Percentiles rank a stretch among this genome's conserved stretches.
These are phyloP conservation scores for Sesia apiformis DNA, from an alignment of 2,888 invertebrate species.

Conservation along the genomic window DNA sequence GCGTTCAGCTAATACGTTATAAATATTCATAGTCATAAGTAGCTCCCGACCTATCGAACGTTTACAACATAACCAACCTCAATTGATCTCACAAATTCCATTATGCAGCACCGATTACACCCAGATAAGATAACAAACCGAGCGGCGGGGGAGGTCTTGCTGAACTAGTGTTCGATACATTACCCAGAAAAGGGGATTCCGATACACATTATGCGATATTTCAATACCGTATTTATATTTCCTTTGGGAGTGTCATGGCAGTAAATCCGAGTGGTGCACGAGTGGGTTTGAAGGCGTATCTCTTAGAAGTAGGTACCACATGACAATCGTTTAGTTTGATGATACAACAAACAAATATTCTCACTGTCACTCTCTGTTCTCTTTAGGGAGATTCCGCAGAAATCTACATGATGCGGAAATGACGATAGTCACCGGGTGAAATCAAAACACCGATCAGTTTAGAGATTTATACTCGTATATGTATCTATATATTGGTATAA, in stretches of 20 bases:
- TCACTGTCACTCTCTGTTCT: too few species aligned
- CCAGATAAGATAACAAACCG: slow-evolving; percentile 1
- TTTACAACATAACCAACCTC: slow-evolving; percentile 36
- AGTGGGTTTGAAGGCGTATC: too few species aligned
- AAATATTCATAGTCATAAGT: slow-evolving; percentile 71
- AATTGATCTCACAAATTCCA: slow-evolving; percentile 11
- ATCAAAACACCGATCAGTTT: too few species aligned
- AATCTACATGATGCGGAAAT: too few species aligned
- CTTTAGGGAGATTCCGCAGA: too few species aligned
- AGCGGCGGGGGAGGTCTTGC: slow-evolving; percentile 19
- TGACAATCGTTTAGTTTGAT: too few species aligned
- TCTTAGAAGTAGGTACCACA: too few species aligned
- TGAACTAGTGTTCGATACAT: slow-evolving; percentile 30
- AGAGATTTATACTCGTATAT: too few species aligned
- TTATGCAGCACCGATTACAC: slow-evolving; percentile 8
- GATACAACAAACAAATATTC: too few species aligned
- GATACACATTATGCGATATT: slow-evolving; percentile 65
- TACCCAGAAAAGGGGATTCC: slow-evolving; percentile 45
- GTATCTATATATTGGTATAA: too few species aligned
- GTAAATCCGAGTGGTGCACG: slow-evolving; percentile 20
- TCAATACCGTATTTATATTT: slow-evolving; percentile 67
- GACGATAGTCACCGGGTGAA: too few species aligned
- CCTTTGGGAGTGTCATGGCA: slow-evolving; percentile 34
- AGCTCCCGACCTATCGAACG: slow-evolving; percentile 61
- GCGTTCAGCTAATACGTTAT: slow-evolving; percentile 64